These are phyloP conservation scores for Ametastegia equiseti DNA, from an alignment of 2,888 invertebrate species.

Conservation along the genomic window DNA sequence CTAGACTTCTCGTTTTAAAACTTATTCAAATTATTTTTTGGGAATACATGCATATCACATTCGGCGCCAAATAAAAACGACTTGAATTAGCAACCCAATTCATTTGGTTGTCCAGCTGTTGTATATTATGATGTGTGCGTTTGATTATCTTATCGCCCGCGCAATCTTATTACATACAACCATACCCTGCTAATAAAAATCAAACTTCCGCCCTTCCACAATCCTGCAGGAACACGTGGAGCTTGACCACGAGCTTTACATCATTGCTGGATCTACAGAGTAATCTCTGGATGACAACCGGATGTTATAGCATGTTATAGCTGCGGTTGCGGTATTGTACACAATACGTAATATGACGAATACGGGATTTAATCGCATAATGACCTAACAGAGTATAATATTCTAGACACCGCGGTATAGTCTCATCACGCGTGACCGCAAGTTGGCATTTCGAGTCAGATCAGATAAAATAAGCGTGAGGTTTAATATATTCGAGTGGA, in stretches of 20 bases:
- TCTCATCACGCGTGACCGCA: neutral
- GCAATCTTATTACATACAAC: neutral
- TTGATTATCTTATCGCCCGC: too few relatives aligned
- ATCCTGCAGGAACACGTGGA: neutral
- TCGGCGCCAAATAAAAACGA: too few relatives aligned
- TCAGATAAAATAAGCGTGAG: neutral
- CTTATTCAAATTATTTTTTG: too few relatives aligned
- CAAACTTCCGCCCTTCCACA: neutral
- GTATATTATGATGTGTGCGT: too few relatives aligned
- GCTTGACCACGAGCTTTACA: constrained; percentile 1
- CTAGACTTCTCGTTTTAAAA: too few relatives aligned
- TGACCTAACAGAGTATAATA: neutral
- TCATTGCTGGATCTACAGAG: neutral
- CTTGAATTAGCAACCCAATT: too few relatives aligned
- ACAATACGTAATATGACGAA: neutral
- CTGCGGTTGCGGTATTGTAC: neutral
- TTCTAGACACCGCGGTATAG: too few relatives aligned
- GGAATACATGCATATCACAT: too few relatives aligned
- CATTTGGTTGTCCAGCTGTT: too few relatives aligned
- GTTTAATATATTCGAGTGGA: neutral
- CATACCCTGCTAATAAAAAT: neutral
- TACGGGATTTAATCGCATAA: neutral
- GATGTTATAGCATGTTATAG: neutral
- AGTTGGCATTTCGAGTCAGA: neutral
- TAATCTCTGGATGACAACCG: constrained; percentile 11